Evolutionary conservation across 2,888 invertebrate species (phyloP), one percentile per base, ranked within the genome.

Genomic region (Tricholauxania praeusta): DNA sequence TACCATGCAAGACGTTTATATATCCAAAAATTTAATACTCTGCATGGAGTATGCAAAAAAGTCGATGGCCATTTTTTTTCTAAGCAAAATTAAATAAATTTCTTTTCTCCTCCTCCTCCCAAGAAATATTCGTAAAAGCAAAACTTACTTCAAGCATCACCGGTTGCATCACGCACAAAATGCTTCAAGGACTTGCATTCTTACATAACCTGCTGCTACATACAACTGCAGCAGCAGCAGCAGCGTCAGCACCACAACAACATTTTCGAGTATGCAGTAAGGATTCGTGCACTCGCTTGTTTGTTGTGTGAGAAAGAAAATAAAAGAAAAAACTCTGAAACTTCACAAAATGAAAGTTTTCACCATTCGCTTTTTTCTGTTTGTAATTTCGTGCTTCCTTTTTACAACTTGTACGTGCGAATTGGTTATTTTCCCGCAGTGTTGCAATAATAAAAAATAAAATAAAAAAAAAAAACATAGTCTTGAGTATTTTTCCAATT

Each of bases 361-460:
- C 55, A 15, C 15, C 19, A 53, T 53, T 10, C 22, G 28, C 55
- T 39, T 39, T 39, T 39, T 39, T 39, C 39, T 39, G 39, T 39
- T 39, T 39, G 39, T 39, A 39, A 39, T 39, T 39, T 39, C 8
- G 39, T 39, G 39, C 15, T 62, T 32, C 52, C 15, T 32, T 70
- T 57, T 70, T 70, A 63, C 62, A 62, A 53, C 39, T 62, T 70
- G 62, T 63, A 70, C 70, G 70, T 70, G 70, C 52, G 52, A 63
- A 62, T 52, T 53, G 63, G 52, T n/a, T 39, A 51, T 52, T 51
- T 62, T 49, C 52, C 15, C 57, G 67, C 22, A 19, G 57, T 57
- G 12, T 22, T 67, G 57, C 19, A 17, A 67, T 53, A 55, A 67
- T 57, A 64, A 49, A 14, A 48, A 64, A 49, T 28, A 19, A 12